Base-by-base conservation (phyloP, 2,888 invertebrate genomes). In the Lysandra bellargus region DNA sequence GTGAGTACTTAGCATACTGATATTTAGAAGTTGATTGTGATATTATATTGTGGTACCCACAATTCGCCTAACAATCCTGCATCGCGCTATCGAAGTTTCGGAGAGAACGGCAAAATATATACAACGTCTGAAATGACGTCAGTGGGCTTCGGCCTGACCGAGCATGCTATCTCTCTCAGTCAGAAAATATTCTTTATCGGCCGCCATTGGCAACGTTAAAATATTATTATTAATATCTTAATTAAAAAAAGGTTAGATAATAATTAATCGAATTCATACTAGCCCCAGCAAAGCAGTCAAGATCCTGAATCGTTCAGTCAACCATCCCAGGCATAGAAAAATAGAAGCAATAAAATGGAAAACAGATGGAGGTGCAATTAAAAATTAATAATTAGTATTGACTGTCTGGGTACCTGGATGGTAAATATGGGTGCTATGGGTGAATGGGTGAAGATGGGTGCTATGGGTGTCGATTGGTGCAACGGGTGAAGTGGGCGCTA, bases 401-500 rank as follows among this genome's bases (percentile, higher is more conserved):
- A 5, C 30, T 64, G 64, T 30, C 69, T 69, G 33, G 57, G 57
- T 57, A 4, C 4, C 57, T 57, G 14, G 49, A 49, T 49, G 49
- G 49, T 9, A 9, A 49, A 49, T 49, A 49, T 9, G 49, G 49
- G 64, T 30, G 30, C 30, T 30, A 64, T 9, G 30, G 64, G 23
- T 64, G 64, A 69, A 23, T 30, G 3, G 64, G 64, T 64, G 30
- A 30, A 61, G 60, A 1, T 57, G 57, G 69, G 69, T 14, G 33
- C 33, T 30, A 69, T 33, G 30, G 30, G 30, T 64, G 64, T 33
- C 33, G 1, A 1, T 33, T 4, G 69, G 69, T 69, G 17, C 69
- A 69, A 30, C 30, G 30, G 64, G 30, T 30, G 30, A 64, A 64
- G 61, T 61, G 49, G 49, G 75, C 49, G 75, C 85, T 88, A 87